Conservation (phyloP, 2,797 vertebrate species). For the Spinibarbus caldwelli region DNA sequence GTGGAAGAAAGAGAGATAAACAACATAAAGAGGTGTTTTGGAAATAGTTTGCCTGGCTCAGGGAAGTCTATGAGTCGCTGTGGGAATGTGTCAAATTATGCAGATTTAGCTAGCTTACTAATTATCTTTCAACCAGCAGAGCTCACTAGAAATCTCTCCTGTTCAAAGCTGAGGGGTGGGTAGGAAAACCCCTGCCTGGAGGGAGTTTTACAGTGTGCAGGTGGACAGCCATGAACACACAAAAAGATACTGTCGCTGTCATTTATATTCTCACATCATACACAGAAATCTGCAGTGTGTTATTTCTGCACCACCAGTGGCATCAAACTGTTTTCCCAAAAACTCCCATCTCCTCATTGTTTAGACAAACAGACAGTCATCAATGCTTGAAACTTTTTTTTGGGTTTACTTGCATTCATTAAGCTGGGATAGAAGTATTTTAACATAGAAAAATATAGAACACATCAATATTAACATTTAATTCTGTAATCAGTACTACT, state of each 20-base stretch:
- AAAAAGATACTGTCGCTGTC: neutral
- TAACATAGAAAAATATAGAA: neutral
- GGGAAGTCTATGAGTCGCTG: constrained; percentile 30
- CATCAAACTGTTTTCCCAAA: neutral
- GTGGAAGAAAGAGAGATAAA: constrained; percentile 18
- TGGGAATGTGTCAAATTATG: constrained; percentile 49
- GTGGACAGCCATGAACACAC: constrained; percentile 6
- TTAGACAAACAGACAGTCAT: neutral
- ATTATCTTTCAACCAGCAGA: constrained; percentile 45
- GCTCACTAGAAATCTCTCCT: constrained; percentile 22
- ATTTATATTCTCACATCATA: constrained; percentile 20
- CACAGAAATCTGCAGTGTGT: neutral
- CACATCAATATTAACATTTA: neutral
- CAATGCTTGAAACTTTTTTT: neutral
- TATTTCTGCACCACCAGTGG: neutral
- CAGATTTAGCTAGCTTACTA: constrained; percentile 49
- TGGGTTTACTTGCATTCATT: neutral
- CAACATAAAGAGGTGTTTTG: constrained; percentile 29
- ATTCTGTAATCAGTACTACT: neutral
- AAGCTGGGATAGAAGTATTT: neutral
- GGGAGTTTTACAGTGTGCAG: neutral
- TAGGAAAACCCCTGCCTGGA: constrained; percentile 9
- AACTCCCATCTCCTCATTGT: neutral
- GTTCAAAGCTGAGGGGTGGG: constrained; percentile 17
- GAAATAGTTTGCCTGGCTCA: constrained; percentile 19